Conservation (phyloP, 2,888 invertebrate genomes). For the Venustoraphidia nigricollis region DNA sequence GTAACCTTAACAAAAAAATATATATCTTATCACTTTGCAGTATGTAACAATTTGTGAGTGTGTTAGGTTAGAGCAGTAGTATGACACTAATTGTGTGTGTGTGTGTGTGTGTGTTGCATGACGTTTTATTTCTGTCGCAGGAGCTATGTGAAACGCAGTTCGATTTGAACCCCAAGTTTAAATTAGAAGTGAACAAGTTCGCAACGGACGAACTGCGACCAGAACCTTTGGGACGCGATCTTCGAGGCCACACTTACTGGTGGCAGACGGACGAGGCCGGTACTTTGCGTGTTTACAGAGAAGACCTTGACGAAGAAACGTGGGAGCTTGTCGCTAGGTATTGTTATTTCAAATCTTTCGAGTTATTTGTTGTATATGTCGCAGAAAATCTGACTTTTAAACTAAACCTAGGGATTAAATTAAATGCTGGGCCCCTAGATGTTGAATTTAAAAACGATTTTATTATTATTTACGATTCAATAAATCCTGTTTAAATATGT, state of each 20-base stretch:
- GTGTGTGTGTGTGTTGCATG: slow-evolving; percentile 9
- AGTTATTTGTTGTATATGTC: slow-evolving; percentile 5
- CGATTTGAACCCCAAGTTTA: slow-evolving; percentile 86
- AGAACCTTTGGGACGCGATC: slow-evolving; percentile 83
- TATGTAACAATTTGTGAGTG: no score
- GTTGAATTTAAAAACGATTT: no score
- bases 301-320: slow-evolving; percentile 91
- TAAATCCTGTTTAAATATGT: no score
- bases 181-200: slow-evolving; percentile 66
- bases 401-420: no score
- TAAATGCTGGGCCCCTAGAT: no score
- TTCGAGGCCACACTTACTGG: slow-evolving; percentile 87
- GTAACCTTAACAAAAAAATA: no score
- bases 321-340: slow-evolving; percentile 87
- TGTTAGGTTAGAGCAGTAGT: no score
- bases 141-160: slow-evolving; percentile 87
- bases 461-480: no score
- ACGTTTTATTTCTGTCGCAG: slow-evolving; percentile 32
- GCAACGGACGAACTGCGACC: slow-evolving; percentile 67
- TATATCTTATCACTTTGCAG: no score
- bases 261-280: slow-evolving; percentile 76
- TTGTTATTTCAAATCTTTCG: slow-evolving; percentile 15
- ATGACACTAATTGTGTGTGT: no score
- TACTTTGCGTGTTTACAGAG: slow-evolving; percentile 83
- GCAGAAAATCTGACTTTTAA: neutral